Evolutionary conservation across 2,113 vertebrate genomes (phyloP), one percentile per base, ranked within the genome.

Genomic region (Anolis sagrei): DNA sequence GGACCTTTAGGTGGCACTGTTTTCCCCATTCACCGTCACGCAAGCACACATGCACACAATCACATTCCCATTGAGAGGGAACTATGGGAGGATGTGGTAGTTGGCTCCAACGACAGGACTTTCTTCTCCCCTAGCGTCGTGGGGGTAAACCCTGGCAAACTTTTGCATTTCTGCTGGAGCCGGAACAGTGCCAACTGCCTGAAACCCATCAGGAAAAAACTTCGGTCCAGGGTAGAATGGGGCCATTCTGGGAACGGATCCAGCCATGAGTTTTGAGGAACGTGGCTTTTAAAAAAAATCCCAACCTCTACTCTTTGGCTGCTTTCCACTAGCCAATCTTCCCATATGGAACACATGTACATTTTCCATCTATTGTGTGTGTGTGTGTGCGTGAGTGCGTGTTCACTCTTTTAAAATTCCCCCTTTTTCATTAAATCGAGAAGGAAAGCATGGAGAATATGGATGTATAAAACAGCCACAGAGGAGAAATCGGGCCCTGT

Each of bases 291-390:
- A 36, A 74, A 83, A 88, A 91, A 90, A 85, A 80, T 72, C 44
- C 73, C 36, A 54, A 58, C 14, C 11, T 86, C 91, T 86, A 93
- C 90, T 91, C 81, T 79, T 49, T 94, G 94, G 94, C 94, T 93
- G 89, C 75, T 78, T 85, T 94, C 94, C 94, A 95, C 6, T 0
- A 92, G 92, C 87, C 92, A 91, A 92, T 91, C 81, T 0, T 92
- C 93, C 94, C 94, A 95, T 95, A 95, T 95, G 94, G 94, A 95
- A 95, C 89, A 29, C 93, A 95, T 95, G 94, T 93, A 95, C 93
- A 94, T 94, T 95, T 95, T 95, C 94, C 94, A 94, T 92, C 94
- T 81, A 77, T 88, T 93, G 91, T 93, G 92, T 91, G 90, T 68
- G 44, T 36, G n/a, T 58, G 19, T 27, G 8, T 44, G 36, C 18